phyloP scores from a whole-genome alignment of 2,113 vertebrate genomes.

The Triplophysa tibetana region DNA sequence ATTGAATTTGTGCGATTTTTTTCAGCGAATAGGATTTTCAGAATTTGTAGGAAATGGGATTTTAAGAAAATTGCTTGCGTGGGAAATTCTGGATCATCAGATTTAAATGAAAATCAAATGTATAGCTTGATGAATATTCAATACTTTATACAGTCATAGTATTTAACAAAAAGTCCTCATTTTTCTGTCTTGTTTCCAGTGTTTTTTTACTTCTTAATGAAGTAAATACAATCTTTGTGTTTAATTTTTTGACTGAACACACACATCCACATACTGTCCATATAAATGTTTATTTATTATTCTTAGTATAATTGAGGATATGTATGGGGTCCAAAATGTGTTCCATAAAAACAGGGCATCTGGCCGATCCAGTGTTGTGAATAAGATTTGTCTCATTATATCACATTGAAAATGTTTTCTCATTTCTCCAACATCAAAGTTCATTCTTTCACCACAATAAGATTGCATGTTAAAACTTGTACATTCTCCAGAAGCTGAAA shows the following conservation, averaged over 20 bases:
- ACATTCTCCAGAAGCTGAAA: background rate
- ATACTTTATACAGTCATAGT: background rate
- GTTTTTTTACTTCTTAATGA: background rate
- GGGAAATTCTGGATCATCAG: background rate
- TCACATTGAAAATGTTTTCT: background rate
- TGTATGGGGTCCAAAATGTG: conserved; percentile 10
- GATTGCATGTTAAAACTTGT: background rate
- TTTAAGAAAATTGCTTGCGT: conserved; percentile 1
- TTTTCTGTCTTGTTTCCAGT: background rate
- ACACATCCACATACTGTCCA: too few relatives aligned
- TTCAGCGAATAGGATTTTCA: background rate
- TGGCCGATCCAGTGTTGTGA: conserved; percentile 3
- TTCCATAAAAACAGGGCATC: conserved; percentile 15
- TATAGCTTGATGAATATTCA: background rate
- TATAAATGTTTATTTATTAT: too few relatives aligned
- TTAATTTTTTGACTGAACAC: too few relatives aligned
- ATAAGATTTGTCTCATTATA: background rate
- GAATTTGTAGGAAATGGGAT: background rate
- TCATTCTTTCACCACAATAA: conserved; percentile 4
- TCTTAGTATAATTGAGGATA: too few relatives aligned
- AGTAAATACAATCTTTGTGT: too few relatives aligned
- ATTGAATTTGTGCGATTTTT: background rate
- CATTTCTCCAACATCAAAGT: background rate
- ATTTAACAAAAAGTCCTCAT: background rate
- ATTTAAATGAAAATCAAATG: background rate